Percentiles rank a stretch among this genome's conserved stretches.
Conservation (phyloP, 1,140 invertebrate species). For the Tetraneura akinire region DNA sequence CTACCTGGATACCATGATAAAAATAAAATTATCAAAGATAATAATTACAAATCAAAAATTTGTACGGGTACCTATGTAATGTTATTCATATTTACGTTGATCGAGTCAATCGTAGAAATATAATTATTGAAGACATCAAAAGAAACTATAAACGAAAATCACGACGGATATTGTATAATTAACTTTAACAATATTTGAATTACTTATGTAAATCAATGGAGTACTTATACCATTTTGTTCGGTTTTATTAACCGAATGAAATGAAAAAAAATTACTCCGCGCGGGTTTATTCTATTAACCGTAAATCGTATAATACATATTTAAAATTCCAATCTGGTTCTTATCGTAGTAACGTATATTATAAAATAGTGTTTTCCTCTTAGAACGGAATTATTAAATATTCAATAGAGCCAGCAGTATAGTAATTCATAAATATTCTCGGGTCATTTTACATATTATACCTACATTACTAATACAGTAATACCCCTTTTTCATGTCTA, state of each 20-base stretch:
- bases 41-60: too few species aligned
- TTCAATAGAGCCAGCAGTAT: not conserved
- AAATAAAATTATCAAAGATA: too few species aligned
- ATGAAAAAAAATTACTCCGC: not conserved
- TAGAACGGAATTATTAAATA: not conserved
- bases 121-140: too few species aligned
- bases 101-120: too few species aligned
- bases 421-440: slow-evolving; percentile 11
- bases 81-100: too few species aligned
- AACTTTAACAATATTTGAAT: too few species aligned
- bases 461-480: not conserved
- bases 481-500: not conserved
- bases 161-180: too few species aligned
- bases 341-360: not conserved
- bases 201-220: too few species aligned
- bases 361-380: not conserved
- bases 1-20: too few species aligned
- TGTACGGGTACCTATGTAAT: too few species aligned
- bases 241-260: not conserved
- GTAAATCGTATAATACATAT: not conserved
- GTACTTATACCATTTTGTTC: too few species aligned
- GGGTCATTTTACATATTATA: not conserved
- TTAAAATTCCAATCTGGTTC: slow-evolving; percentile 24
- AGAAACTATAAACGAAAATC: too few species aligned
- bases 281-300: not conserved